These are phyloP conservation scores for Galleria mellonella DNA, from an alignment of 1,140 invertebrate species.

Conservation along the genomic window DNA sequence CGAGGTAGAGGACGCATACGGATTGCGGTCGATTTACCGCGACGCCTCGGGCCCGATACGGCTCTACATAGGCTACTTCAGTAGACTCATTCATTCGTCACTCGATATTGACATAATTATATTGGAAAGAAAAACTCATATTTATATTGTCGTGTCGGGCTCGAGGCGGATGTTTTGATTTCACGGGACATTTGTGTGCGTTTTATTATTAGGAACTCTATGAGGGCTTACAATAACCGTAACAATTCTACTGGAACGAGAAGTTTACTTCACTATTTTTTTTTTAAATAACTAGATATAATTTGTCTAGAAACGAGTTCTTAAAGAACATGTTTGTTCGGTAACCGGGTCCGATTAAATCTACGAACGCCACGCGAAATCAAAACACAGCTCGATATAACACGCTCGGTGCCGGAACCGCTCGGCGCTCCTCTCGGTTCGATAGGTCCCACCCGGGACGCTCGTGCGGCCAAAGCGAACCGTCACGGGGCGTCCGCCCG, in stretches of 20 bases:
- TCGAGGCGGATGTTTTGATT: conserved; percentile 6
- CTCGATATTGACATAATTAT: neutral
- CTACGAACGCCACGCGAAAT: conserved; percentile 11
- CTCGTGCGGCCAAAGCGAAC: conserved; percentile 11
- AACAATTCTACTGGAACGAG: neutral
- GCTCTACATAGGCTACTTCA: neutral
- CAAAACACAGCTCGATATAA: conserved; percentile 6
- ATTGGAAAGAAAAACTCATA: neutral
- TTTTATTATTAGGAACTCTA: conserved; percentile 7
- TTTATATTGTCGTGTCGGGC: conserved; percentile 2
- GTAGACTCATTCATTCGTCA: neutral
- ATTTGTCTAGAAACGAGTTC: too few species aligned
- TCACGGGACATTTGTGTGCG: conserved; percentile 10
- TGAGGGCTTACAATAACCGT: conserved; percentile 1
- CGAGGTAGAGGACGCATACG: conserved; percentile 6
- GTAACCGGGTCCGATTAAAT: neutral
- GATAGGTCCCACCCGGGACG: conserved; percentile 7
- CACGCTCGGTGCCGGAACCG: conserved; percentile 17
- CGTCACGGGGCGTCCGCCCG: conserved; percentile 20
- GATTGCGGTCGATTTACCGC: conserved; percentile 2
- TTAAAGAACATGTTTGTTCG: too few species aligned
- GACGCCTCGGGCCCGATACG: conserved; percentile 13
- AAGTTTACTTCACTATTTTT: neutral
- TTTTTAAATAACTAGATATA: too few species aligned
- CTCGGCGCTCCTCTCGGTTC: neutral